Percentiles rank a stretch among this genome's conserved stretches.
Conservation (phyloP, 1,140 invertebrate species). For the Babylonia areolata region DNA sequence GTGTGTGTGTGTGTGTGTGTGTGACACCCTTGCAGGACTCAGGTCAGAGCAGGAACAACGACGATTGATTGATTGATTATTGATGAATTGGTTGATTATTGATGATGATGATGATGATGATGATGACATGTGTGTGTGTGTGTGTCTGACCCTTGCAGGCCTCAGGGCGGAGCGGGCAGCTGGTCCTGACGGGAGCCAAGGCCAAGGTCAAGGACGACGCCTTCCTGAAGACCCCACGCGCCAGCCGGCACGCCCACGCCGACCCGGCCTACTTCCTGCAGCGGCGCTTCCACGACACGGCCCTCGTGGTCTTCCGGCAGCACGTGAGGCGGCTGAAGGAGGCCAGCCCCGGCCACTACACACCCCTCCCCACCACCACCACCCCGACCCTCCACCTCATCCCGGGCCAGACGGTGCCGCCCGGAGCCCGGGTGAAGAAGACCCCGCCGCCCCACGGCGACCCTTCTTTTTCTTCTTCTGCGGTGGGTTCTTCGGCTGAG, state of each 20-base stretch:
- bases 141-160: neutral
- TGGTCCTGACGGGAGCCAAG: neutral
- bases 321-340: constrained; percentile 53
- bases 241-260: neutral
- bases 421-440: neutral
- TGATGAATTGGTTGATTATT: too few relatives aligned
- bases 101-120: neutral
- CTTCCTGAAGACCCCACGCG: neutral
- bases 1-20: constrained; percentile 11
- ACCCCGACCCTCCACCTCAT: neutral
- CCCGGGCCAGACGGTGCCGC: neutral
- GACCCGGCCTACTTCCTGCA: constrained; percentile 70
- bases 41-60: too few relatives aligned
- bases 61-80: too few relatives aligned
- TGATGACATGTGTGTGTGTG: neutral
- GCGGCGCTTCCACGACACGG: constrained; percentile 75
- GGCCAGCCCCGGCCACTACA: neutral
- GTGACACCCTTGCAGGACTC: too few relatives aligned
- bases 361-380: neutral
- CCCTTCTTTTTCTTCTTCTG: neutral
- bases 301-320: constrained; percentile 72
- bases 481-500: neutral
- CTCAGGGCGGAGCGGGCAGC: neutral
- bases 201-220: too few relatives aligned
- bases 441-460: too few relatives aligned